Percentiles rank a stretch among this genome's conserved stretches.
phyloP scores from a whole-genome alignment of 2,888 invertebrate species.

The Onchidella celtica region DNA sequence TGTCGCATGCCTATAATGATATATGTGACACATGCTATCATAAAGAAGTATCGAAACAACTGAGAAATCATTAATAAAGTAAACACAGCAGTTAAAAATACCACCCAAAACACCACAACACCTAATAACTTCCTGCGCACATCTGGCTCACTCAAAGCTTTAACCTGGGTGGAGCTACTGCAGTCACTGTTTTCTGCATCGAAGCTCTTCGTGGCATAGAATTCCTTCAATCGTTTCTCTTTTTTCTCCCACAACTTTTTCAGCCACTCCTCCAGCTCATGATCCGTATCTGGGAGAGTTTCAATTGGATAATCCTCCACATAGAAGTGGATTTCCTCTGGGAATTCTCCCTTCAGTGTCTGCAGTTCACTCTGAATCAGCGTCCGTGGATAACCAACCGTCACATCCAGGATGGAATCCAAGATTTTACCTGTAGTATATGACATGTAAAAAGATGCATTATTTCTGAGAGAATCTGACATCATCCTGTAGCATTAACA shows the following conservation, averaged over 20 bases:
- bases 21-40: slow-evolving; percentile 49
- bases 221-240: slow-evolving; percentile 74
- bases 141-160: slow-evolving; percentile 6
- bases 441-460: background rate
- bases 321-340: slow-evolving; percentile 88
- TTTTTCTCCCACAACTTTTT: slow-evolving; percentile 78
- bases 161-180: background rate
- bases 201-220: slow-evolving; percentile 60
- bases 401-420: slow-evolving; percentile 91
- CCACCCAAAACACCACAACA: slow-evolving; percentile 59
- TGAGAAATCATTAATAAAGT: slow-evolving; percentile 53
- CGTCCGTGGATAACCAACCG: slow-evolving; percentile 89
- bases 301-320: slow-evolving; percentile 82
- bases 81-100: slow-evolving; percentile 56
- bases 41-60: slow-evolving; percentile 57
- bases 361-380: slow-evolving; percentile 89
- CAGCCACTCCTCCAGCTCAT: slow-evolving; percentile 75
- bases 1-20: slow-evolving; percentile 44
- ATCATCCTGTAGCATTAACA: too few species aligned
- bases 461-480: too few species aligned
- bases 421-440: slow-evolving; percentile 83
- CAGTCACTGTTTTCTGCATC: slow-evolving; percentile 21
- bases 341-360: slow-evolving; percentile 86
- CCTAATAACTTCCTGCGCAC: slow-evolving; percentile 40
- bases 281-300: slow-evolving; percentile 59